Base-by-base conservation (phyloP, 2,888 invertebrate genomes). In the Priocnemis perturbator region DNA sequence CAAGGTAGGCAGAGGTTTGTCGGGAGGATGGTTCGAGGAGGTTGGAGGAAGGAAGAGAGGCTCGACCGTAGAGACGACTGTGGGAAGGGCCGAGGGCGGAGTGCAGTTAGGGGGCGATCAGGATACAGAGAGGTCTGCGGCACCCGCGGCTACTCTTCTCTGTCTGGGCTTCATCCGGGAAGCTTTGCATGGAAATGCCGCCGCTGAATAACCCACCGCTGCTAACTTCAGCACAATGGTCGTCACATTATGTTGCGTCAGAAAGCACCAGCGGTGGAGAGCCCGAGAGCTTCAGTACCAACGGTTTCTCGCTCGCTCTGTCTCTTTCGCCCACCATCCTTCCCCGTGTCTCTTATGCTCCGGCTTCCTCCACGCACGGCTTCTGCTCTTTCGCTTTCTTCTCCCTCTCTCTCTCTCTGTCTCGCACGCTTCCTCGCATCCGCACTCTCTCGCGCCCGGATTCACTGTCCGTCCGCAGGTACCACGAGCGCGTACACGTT, bases 171-270 rank as follows among this genome's bases (percentile, higher is more conserved):
- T 70, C 77, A 74, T 82, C 78, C 82, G 79, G 81, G 77, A 78
- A 81, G 84, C 83, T 85, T 81, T 83, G 78, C 83, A 86, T 86
- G 85, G 82, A 83, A 86, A 85, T 84, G 84, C 82, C 77, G 81
- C 78, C 79, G 78, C 80, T 85, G 85, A 85, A 86, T 85, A 85
- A 85, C 83, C 80, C 76, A 79, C 81, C 80, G 74, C 77, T 74
- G 82, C 82, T 85, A 85, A 85, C 84, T 86, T 78, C 71, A 81
- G 79, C 82, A 86, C 86, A 86, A 86, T 86, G 82, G 79, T 81
- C 82, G 83, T 86, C 86, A 85, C 84, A 83, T 85, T 85, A 84
- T 78, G 82, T 86, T 84, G 81, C 83, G 76, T 78, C 81, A 81
- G 84, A 80, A 81, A 81, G 80, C 77, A 74, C 69, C 78, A 72